Conservation (phyloP, 1,140 invertebrate species). For the Drosophila simulans region DNA sequence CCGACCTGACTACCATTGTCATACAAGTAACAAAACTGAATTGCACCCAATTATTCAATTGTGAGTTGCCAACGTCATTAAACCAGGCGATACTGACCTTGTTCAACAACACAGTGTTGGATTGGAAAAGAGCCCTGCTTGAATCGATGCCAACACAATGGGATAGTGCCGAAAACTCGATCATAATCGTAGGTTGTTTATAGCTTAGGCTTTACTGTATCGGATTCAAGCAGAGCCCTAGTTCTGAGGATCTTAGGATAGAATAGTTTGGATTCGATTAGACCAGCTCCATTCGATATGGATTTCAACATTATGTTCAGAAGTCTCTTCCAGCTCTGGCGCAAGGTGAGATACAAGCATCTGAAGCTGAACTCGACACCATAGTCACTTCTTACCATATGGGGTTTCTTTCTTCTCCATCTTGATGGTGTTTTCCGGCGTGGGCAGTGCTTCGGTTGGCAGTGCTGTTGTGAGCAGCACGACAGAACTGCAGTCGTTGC, state of each 20-base stretch:
- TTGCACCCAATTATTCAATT: conserved; percentile 70
- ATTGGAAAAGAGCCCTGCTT: conserved; percentile 7
- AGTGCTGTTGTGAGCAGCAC: conserved; percentile 88
- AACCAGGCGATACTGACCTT: conserved; percentile 13
- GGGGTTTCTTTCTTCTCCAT: conserved; percentile 94
- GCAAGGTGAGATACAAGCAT: conserved; percentile 14
- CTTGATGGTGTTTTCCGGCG: conserved; percentile 86
- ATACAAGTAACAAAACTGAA: conserved; percentile 71
- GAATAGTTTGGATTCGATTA: conserved; percentile 7
- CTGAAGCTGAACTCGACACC: conserved; percentile 4
- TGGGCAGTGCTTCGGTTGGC: conserved; percentile 85
- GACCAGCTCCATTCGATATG: conserved; percentile 14
- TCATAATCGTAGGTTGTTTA: not conserved
- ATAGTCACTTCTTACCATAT: conserved; percentile 89
- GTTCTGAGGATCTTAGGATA: conserved; percentile 1
- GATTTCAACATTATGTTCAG: conserved; percentile 24
- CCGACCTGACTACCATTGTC: conserved; percentile 82
- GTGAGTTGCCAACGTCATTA: conserved; percentile 46
- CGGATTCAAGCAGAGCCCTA: conserved; percentile 1
- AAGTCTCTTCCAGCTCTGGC: conserved; percentile 9
- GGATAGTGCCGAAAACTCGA: not conserved
- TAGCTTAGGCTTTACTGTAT: not conserved
- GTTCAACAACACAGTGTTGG: conserved; percentile 23
- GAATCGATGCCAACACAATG: not conserved
- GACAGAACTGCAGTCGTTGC: conserved; percentile 93